Evolutionary conservation across 30 jellyfish, hydroid and myxozoan genomes (phyloP).

Genomic region (Pelagia noctiluca): DNA sequence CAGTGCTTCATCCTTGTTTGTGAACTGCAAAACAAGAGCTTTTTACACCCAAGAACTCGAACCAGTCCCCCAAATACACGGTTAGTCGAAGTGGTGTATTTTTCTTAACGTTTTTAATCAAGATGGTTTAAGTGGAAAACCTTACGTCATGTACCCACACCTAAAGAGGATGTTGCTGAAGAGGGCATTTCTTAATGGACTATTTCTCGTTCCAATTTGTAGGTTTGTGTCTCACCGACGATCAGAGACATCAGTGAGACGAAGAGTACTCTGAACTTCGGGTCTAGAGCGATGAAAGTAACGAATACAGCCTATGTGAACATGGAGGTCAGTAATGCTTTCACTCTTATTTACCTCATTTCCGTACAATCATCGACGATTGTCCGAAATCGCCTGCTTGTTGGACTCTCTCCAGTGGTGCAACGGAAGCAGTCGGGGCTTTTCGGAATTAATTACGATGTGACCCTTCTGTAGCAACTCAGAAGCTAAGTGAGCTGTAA

Average conservation of each 20-base stretch:
- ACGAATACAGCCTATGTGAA: constrained; percentile 95
- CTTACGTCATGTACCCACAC: no score
- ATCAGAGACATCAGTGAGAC: constrained; percentile 84
- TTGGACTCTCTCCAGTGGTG: no score
- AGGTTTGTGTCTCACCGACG: constrained; percentile 98
- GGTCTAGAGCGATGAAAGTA: constrained; percentile 97
- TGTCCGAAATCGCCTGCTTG: not conserved
- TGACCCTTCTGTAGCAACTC: not conserved
- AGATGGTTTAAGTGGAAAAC: no score
- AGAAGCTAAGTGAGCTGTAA: not conserved
- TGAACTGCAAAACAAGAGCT: no score
- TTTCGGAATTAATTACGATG: not conserved
- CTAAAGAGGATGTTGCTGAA: no score
- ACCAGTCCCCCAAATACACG: no score
- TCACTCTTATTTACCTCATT: not conserved
- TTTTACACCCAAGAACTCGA: no score
- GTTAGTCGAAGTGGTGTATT: no score
- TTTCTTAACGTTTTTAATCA: no score
- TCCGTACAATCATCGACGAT: not conserved
- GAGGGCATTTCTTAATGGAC: not conserved
- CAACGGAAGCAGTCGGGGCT: no score
- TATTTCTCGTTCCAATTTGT: not conserved
- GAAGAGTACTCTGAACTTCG: constrained; percentile 89
- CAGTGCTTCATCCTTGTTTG: no score
- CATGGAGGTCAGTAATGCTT: constrained; percentile 89